phyloP scores from a whole-genome alignment of 1,140 invertebrate species.

The Lutraria rhynchaena region DNA sequence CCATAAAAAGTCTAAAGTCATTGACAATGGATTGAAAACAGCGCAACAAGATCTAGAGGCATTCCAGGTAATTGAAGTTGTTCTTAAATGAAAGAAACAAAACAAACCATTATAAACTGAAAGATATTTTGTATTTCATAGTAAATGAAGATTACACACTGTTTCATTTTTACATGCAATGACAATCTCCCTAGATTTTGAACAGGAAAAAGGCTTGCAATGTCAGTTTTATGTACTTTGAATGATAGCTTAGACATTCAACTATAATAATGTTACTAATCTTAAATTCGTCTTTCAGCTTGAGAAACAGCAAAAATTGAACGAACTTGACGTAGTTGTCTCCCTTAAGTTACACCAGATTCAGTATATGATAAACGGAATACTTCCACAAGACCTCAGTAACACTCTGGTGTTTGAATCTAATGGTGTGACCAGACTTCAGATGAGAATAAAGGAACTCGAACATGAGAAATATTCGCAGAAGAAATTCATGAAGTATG shows the following conservation, averaged over 20 bases:
- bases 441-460: slow-evolving; percentile 86
- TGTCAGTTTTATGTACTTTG: too few relatives aligned
- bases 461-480: slow-evolving; percentile 86
- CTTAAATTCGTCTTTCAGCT: slow-evolving; percentile 82
- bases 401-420: slow-evolving; percentile 87
- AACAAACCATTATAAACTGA: too few relatives aligned
- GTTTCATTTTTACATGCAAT: too few relatives aligned
- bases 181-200: too few relatives aligned
- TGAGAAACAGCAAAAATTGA: slow-evolving; percentile 87
- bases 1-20: slow-evolving; percentile 80
- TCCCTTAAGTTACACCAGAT: slow-evolving; percentile 87
- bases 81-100: too few relatives aligned
- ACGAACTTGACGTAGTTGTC: slow-evolving; percentile 86
- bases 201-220: too few relatives aligned
- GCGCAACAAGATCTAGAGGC: slow-evolving; percentile 82
- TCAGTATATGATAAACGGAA: slow-evolving; percentile 84
- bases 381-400: slow-evolving; percentile 83
- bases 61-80: slow-evolving; percentile 78
- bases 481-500: slow-evolving; percentile 85
- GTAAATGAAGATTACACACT: too few relatives aligned
- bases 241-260: too few relatives aligned
- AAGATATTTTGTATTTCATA: too few relatives aligned
- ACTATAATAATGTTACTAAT: too few relatives aligned
- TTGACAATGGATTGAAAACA: slow-evolving; percentile 77
- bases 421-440: slow-evolving; percentile 83